Evolutionary conservation across 1,140 invertebrate species (phyloP).

Genomic region (Leptinotarsa lineolata): DNA sequence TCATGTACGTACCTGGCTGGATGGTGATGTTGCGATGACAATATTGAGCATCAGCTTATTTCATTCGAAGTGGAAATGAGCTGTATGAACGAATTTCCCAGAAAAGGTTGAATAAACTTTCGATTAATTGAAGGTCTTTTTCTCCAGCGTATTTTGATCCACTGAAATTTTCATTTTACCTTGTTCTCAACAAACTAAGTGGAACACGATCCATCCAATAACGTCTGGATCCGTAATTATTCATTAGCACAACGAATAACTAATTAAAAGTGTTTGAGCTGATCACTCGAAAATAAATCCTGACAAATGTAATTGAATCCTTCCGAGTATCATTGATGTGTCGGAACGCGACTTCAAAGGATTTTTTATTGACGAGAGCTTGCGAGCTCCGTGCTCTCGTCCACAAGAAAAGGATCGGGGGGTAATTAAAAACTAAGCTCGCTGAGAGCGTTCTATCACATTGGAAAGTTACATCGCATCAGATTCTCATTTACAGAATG

Average conservation of each 20-base stretch:
- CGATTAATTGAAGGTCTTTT: no score
- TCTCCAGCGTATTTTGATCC: no score
- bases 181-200: no score
- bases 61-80: no score
- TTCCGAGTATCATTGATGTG: not conserved
- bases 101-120: no score
- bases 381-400: not conserved
- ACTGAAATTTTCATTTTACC: no score
- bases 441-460: not conserved
- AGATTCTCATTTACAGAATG: not conserved
- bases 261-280: not conserved
- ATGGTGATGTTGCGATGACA: no score
- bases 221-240: not conserved
- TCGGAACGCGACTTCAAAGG: not conserved
- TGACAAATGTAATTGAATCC: not conserved
- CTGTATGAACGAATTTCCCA: no score
- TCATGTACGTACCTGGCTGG: no score
- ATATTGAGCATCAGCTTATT: no score
- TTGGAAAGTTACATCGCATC: not conserved
- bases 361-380: not conserved
- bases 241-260: not conserved
- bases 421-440: conserved; percentile 1
- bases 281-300: not conserved
- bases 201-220: no score
- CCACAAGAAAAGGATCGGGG: not conserved